Conservation (phyloP, 2,113 vertebrate species). For the Myotis davidii region DNA sequence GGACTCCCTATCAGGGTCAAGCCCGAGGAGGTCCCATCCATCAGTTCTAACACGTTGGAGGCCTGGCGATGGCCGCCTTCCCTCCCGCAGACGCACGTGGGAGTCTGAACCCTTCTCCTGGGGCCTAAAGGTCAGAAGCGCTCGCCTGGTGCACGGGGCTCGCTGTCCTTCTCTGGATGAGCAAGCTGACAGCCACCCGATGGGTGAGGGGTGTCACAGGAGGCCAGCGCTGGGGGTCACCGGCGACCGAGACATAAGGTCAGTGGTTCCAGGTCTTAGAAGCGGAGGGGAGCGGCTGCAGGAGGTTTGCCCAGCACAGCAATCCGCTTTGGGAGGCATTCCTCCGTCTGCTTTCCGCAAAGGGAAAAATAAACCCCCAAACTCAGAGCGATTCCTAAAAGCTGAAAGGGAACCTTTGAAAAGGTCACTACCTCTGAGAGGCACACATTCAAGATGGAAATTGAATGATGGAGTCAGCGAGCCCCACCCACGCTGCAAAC, state of each 20-base stretch:
- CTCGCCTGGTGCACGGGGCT: constrained; percentile 9
- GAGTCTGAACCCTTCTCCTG: constrained; percentile 71
- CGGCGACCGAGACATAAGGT: constrained; percentile 44
- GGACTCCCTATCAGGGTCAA: constrained; percentile 67
- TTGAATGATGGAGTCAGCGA: constrained; percentile 55
- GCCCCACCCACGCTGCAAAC: constrained; percentile 54
- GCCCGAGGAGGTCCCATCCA: constrained; percentile 56
- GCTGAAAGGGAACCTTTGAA: constrained; percentile 55
- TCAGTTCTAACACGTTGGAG: constrained; percentile 77
- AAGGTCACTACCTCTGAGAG: constrained; percentile 52
- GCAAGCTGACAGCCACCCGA: neutral
- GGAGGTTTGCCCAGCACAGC: neutral
- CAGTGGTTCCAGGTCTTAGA: constrained; percentile 57
- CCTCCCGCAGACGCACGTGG: constrained; percentile 42
- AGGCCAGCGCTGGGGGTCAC: constrained; percentile 57
- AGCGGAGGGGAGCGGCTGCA: neutral
- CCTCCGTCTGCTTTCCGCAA: constrained; percentile 14
- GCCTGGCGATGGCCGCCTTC: neutral
- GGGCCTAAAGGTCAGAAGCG: constrained; percentile 62
- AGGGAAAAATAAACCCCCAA: neutral
- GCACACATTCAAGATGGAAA: constrained; percentile 69
- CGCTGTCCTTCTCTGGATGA: constrained; percentile 42
- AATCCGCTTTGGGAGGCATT: constrained; percentile 38
- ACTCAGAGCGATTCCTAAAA: constrained; percentile 21
- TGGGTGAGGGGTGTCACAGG: constrained; percentile 67